These are phyloP conservation scores for Ceratina australensis DNA, from an alignment of 1,140 invertebrate species.

Conservation along the genomic window DNA sequence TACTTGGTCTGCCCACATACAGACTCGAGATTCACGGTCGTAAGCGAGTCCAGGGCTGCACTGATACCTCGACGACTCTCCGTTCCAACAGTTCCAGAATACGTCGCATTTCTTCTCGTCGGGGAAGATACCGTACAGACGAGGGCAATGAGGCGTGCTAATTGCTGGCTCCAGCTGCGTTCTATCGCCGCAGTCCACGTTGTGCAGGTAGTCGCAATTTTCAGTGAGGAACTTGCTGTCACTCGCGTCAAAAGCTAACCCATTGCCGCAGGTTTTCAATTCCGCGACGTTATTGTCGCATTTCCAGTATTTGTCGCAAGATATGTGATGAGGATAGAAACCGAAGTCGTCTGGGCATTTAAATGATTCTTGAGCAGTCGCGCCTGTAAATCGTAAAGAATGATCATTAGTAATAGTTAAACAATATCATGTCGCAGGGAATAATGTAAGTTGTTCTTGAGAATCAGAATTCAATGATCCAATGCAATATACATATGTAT, in stretches of 20 bases:
- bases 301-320: slow-evolving; percentile 98
- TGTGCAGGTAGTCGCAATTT: slow-evolving; percentile 97
- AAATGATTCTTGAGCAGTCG: slow-evolving; percentile 87
- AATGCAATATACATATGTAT: too few species aligned
- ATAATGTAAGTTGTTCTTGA: too few species aligned
- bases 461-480: slow-evolving; percentile 1
- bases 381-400: slow-evolving; percentile 78
- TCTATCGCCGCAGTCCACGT: slow-evolving; percentile 95
- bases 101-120: slow-evolving; percentile 93
- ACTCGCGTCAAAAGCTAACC: slow-evolving; percentile 93
- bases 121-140: slow-evolving; percentile 95
- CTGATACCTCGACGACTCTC: slow-evolving; percentile 94
- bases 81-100: slow-evolving; percentile 98
- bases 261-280: slow-evolving; percentile 96
- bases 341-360: slow-evolving; percentile 97
- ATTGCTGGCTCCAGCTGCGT: slow-evolving; percentile 92
- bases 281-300: slow-evolving; percentile 94
- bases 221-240: slow-evolving; percentile 94
- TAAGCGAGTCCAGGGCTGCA: slow-evolving; percentile 96
- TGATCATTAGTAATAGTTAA: too few species aligned
- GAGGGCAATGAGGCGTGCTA: slow-evolving; percentile 89
- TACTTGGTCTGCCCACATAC: slow-evolving; percentile 97
- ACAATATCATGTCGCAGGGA: too few species aligned
- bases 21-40: slow-evolving; percentile 93
- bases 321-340: slow-evolving; percentile 93